These are phyloP conservation scores for Zele albiditarsus DNA, from an alignment of 2,888 invertebrate genomes.

Conservation along the genomic window DNA sequence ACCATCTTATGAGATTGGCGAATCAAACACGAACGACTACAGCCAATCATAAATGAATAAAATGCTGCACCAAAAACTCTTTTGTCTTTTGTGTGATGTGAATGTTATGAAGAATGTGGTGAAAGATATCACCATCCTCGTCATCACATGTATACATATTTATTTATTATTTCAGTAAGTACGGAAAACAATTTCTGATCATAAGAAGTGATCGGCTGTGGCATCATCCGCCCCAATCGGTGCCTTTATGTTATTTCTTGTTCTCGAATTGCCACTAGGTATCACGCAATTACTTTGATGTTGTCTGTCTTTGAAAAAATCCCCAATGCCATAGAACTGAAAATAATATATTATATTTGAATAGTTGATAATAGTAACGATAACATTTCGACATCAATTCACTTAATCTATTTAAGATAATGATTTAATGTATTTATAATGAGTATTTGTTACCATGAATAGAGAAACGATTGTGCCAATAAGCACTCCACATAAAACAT, in stretches of 20 bases:
- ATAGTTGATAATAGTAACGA: not conserved
- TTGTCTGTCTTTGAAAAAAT: constrained; percentile 62
- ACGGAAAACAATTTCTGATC: constrained; percentile 56
- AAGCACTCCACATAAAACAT: constrained; percentile 88
- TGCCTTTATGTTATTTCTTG: constrained; percentile 61
- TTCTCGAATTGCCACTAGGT: not conserved
- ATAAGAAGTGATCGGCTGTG: constrained; percentile 67
- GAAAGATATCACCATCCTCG: no score
- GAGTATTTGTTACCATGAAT: constrained; percentile 77
- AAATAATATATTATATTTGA: constrained; percentile 27
- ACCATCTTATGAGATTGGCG: no score
- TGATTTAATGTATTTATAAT: no score
- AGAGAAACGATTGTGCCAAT: constrained; percentile 81
- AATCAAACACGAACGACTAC: no score
- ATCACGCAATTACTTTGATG: not conserved
- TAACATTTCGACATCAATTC: no score
- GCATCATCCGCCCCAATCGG: constrained; percentile 72
- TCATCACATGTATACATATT: no score
- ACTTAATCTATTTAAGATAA: no score
- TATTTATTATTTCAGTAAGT: no score
- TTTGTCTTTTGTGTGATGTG: no score
- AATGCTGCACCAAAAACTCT: no score
- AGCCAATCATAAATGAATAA: no score
- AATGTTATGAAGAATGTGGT: no score
- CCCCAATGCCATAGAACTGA: constrained; percentile 62